Conservation (phyloP, 2,113 vertebrate genomes). For the Chamaea fasciata region DNA sequence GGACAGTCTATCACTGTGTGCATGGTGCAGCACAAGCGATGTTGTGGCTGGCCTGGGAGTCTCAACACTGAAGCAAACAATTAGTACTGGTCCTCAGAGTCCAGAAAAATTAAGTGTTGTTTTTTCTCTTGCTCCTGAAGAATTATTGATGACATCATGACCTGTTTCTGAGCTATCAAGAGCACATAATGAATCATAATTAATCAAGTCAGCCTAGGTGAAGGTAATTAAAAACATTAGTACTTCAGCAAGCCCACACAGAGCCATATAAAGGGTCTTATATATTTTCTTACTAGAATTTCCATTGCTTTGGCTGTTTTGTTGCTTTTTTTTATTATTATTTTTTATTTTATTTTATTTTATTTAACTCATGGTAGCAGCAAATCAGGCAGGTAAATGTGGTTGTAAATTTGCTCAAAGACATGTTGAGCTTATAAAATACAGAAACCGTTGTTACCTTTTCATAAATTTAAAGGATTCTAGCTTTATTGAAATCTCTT, state of each 20-base stretch:
- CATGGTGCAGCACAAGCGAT: not conserved
- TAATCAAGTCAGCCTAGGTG: not conserved
- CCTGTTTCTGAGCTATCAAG: not conserved
- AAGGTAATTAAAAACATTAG: not conserved
- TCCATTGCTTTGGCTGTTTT: not conserved
- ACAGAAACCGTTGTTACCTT: not conserved
- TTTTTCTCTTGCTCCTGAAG: not conserved
- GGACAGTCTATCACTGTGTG: not conserved
- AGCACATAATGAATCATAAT: not conserved
- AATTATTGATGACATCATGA: not conserved
- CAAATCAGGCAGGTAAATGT: not conserved
- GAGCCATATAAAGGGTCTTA: not conserved
- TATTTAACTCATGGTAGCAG: not conserved
- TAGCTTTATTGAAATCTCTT: not conserved
- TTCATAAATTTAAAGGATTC: not conserved
- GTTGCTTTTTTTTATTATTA: not conserved
- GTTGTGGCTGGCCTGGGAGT: not conserved
- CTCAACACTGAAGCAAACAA: not conserved
- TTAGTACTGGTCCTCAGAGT: not conserved
- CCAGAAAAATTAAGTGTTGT: not conserved
- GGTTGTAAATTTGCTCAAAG: not conserved
- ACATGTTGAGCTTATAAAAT: not conserved
- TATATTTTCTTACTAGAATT: not conserved
- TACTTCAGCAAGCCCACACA: not conserved
- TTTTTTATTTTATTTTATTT: no score